Evolutionary conservation across 2,113 vertebrate species (phyloP).

Genomic region (Cisticola juncidis): DNA sequence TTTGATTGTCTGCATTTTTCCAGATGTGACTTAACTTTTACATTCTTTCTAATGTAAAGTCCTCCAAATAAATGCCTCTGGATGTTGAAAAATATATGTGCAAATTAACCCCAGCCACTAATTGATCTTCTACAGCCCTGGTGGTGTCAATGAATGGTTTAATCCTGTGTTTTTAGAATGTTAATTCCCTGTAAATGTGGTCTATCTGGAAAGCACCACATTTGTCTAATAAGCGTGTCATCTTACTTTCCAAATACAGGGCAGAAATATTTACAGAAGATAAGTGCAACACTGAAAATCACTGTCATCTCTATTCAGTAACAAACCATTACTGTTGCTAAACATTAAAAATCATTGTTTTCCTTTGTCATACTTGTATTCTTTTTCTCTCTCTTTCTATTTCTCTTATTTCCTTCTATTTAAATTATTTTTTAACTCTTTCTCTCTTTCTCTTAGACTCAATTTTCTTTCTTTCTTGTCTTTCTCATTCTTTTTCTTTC

Average conservation of each 20-base stretch:
- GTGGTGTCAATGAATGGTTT: not conserved
- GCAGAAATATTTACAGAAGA: slow-evolving; percentile 11
- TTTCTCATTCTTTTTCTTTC: not conserved
- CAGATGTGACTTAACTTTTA: not conserved
- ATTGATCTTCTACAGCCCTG: not conserved
- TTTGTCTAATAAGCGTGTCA: not conserved
- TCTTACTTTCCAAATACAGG: not conserved
- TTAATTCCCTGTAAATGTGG: not conserved
- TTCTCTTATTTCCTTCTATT: not conserved
- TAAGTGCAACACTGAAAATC: not conserved
- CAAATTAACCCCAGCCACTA: slow-evolving; percentile 10
- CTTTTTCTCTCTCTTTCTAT: not conserved
- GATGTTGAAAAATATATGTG: slow-evolving; percentile 5
- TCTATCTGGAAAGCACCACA: slow-evolving; percentile 19
- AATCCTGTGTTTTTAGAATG: not conserved
- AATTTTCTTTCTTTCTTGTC: accelerated
- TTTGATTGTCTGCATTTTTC: not conserved
- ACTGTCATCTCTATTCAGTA: not conserved
- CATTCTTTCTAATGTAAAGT: not conserved
- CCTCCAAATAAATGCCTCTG: not conserved
- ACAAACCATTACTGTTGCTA: not conserved
- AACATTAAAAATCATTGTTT: not conserved
- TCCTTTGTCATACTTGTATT: not conserved
- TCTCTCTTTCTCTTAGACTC: not conserved
- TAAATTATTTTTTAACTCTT: not conserved